Evolutionary conservation across 2,113 vertebrate species (phyloP), one percentile per base, ranked within the genome.

Genomic region (Burhinus bistriatus): DNA sequence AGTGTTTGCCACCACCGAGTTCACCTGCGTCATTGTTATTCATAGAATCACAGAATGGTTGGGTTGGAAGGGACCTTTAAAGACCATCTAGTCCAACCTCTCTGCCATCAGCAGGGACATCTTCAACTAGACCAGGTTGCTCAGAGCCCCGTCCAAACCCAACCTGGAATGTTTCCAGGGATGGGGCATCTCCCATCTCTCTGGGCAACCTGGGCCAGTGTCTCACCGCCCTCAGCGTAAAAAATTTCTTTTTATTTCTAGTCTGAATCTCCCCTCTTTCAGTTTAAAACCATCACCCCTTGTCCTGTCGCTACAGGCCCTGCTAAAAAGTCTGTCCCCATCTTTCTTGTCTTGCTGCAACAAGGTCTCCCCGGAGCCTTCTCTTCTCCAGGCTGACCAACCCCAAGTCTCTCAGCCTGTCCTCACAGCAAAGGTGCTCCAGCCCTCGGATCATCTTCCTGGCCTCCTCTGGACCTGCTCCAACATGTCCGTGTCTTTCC

Each of bases 61-160:
- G 47, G 4, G 7, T 19, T 1, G 29, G 38, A 9, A 71, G 27
- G 6, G 17, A 65, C 17, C 3, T 21, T 2, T 3, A 0, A 20
- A 72, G 10, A 0, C 3, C 19, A 9, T 3, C 23, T 1, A 0
- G 1, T 21, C 15, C 45, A 29, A 1, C 16, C 6, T 19, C 16
- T 12, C 47, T 25, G 36, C 42, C 3, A 3, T 0, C 1, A 5
- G 27, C 72, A 93, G 55, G 42, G 59, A 27, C 29, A 11, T 1
- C 49, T 79, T 1, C 42, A 20, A 14, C 27, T 0, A 0, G 4
- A 11, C 0, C 40, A 72, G 25, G 9, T 0, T 25, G 11, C 47
- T 78, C 64, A 78, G 4, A 61, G 30, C 26, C 44, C 38, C 0
- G 0, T 61, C 62, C 75, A 44, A 44, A 0, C n/a, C 81, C 82